Evolutionary conservation across 2,888 invertebrate species (phyloP), one percentile per base, ranked within the genome.

Genomic region (Drosophila pegasa): DNA sequence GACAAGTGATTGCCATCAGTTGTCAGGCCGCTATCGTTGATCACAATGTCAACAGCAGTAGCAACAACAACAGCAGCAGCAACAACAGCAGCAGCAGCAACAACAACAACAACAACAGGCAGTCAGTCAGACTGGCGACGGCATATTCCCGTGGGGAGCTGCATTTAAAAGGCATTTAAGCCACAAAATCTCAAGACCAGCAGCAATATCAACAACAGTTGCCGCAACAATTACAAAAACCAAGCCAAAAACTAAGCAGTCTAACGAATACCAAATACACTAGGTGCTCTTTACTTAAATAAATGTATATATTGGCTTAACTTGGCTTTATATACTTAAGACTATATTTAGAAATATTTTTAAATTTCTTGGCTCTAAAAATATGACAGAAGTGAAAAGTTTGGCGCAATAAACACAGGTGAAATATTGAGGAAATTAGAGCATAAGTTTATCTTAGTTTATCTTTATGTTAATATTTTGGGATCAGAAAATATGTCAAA

Each of bases 1-100:
- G 87, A 85, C 85, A 85, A 85, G 85, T 85, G 88, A 85, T 85
- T 83, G 85, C 85, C 83, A 85, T 88, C 85, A 85, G 88, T 86
- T 85, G 88, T 85, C 88, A 85, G 66, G 87, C 81, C 73, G 88
- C 84, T 88, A 85, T 85, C 85, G 85, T 88, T 88, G 85, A 85
- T 85, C 85, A 85, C 85, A 85, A 85, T 85, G 88, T 85, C 88
- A 88, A 85, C 88, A 85, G 77, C 79, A 81, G 64, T 75, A 80
- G 40, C 61, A 74, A 22, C 76, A 76, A 20, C 75, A 73, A 33
- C 64, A 65, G 0, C 74, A 65, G 4, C 64, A 68, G 3, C 59
- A 55, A 14, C 54, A 45, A 3, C 70, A 63, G 43, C 51, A 64
- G 50, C 70, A 66, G 43, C 69, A 75, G 57, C 62, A 61, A 14